Base-by-base conservation (phyloP, 92 coral and sea anemone species). In the Bergia sp. region DNA sequence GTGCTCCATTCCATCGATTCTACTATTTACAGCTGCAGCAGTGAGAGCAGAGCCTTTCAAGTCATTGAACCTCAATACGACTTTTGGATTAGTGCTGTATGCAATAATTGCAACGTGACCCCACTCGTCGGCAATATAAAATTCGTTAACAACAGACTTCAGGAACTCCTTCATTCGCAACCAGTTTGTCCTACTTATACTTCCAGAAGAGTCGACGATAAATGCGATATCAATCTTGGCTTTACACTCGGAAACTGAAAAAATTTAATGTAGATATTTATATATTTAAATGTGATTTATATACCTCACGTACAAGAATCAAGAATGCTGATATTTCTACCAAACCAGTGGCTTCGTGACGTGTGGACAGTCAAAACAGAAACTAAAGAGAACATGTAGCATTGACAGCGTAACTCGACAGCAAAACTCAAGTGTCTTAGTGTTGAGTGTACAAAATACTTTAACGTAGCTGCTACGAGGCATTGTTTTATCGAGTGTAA, bases 151-250 rank as follows among this genome's bases (percentile, higher is more conserved):
- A 2, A 82, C 86, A 65, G 76, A 18, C 58, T 66, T 41, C 86
- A 82, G 44, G 49, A 82, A 82, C 37, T 3, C 15, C 21, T 39
- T 39, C 86, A 82, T 82, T 82, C 47, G 38, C 7, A 5, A 13
- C 86, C 86, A 82, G 53, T 82, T 23, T 4, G 36, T 21, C 37
- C 55, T 75, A 16, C 86, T 82, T 44, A 82, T 82, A 44, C 86
- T 82, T 42, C 86, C 86, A 5, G 86, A 82, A 21, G 86, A 66
- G n/a, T 82, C 86, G 36, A 82, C 86, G 55, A 82, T 64, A 43
- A 82, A 82, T 36, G 86, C 86, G 38, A 82, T 66, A 47, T 82
- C 86, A 64, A 66, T 41, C 18, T 82, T 82, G 86, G 72, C 86
- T 82, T 82, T 82, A 45, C 86, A 82, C 16, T 67, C 77, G 18